Base-by-base conservation (phyloP, 2,888 invertebrate genomes). In the Troides oblongomaculatus region DNA sequence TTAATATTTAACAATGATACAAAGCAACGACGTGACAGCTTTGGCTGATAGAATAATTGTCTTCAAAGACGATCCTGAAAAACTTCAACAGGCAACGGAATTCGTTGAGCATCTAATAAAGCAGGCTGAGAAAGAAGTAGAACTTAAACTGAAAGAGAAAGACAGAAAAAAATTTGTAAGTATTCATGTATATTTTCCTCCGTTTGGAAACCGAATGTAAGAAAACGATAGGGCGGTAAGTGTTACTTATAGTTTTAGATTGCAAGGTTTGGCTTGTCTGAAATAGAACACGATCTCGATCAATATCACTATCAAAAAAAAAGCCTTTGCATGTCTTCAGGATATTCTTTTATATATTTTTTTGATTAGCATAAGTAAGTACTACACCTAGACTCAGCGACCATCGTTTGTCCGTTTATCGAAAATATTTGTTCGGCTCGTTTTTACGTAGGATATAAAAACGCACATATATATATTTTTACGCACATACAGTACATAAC, bases 81-180 rank as follows among this genome's bases (percentile, higher is more conserved):
- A 93, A 84, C 92, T 94, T 82, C 92, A 93, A 72, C 88, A 93
- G 72, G 92, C 94, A 65, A 88, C 90, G 72, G 93, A 94, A 76
- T 94, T 94, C 85, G 93, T 94, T 74, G 94, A 94, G 78, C 93
- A 94, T 82, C 91, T 94, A 71, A 91, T 94, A 80, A 92, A 93
- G 80, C 93, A 93, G 82, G 94, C 94, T 74, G 93, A 94, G 84
- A 90, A 89, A 81, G 94, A 94, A 84, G 94, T 93, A 75, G 93
- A 93, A 77, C 83, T 90, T 77, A 93, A 93, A 89, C 88, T 88
- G 81, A 92, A 91, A 88, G 89, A 93, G 86, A 93, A 92, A 88
- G 93, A 93, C 85, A 93, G 92, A 93, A 93, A 89, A 83, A 92
- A 90, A 89, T 89, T 91, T 82, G 93, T 93, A 92, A 92, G 92